Evolutionary conservation across 2,113 vertebrate species (phyloP).

Genomic region (Electrona antarctica): DNA sequence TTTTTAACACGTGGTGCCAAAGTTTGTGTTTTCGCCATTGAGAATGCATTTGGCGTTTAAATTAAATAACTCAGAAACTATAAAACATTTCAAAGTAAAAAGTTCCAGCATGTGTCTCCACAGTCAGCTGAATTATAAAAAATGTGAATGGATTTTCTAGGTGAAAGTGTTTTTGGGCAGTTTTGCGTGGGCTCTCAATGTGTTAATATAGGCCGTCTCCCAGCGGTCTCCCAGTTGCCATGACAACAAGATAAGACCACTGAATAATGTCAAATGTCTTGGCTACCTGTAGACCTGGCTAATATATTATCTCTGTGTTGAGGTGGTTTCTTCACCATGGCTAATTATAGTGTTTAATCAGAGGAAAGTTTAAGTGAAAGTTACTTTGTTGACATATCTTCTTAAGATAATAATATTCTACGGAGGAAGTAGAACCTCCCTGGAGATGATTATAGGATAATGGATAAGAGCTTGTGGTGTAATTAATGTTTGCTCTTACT

Average conservation of each 20-base stretch:
- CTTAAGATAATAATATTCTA: constrained; percentile 19
- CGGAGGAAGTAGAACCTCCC: not conserved
- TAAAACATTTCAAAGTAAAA: too few species aligned
- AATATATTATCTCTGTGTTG: not conserved
- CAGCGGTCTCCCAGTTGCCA: constrained; percentile 39
- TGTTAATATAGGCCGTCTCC: constrained; percentile 30
- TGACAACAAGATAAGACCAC: constrained; percentile 44
- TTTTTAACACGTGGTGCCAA: too few species aligned
- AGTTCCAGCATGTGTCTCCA: too few species aligned
- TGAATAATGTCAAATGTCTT: constrained; percentile 30
- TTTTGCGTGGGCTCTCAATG: too few species aligned
- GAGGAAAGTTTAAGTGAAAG: not conserved
- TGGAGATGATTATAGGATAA: not conserved
- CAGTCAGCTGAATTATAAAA: too few species aligned
- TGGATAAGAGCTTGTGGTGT: not conserved
- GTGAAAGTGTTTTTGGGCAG: too few species aligned
- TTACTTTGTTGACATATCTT: constrained; percentile 20
- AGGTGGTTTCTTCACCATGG: constrained; percentile 1
- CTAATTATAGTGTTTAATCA: not conserved
- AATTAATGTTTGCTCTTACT: constrained; percentile 15
- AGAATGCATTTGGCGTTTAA: too few species aligned
- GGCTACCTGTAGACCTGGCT: not conserved
- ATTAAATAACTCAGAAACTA: too few species aligned
- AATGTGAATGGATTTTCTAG: too few species aligned
- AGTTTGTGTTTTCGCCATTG: too few species aligned